A percentile compares a stretch with the other conserved stretches of the same genome.
These are phyloP conservation scores for Morpho achilles DNA, from an alignment of 2,888 invertebrate species.

Conservation along the genomic window DNA sequence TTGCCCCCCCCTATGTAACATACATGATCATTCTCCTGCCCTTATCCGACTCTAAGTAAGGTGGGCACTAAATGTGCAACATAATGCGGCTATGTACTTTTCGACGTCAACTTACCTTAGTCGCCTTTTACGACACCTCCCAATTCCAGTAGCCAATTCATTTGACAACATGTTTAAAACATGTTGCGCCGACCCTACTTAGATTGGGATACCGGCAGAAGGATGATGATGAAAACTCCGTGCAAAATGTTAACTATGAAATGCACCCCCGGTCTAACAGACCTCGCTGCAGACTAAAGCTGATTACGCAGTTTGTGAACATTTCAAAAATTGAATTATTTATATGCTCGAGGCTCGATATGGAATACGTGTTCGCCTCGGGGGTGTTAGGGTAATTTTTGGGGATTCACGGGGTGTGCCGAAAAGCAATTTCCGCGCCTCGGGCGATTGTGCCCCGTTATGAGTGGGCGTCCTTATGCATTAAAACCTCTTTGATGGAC, in stretches of 20 bases:
- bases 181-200: too few species aligned
- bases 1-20: too few species aligned
- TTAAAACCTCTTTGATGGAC: conserved; percentile 32
- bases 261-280: conserved; percentile 11
- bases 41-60: too few species aligned
- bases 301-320: conserved; percentile 50
- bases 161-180: too few species aligned
- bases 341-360: conserved; percentile 41
- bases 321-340: conserved; percentile 54
- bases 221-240: not conserved
- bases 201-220: too few species aligned
- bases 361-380: conserved; percentile 25
- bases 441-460: conserved; percentile 47
- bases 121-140: too few species aligned
- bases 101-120: too few species aligned
- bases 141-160: too few species aligned
- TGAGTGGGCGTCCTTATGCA: conserved; percentile 30
- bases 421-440: conserved; percentile 67
- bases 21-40: too few species aligned
- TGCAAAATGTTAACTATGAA: conserved; percentile 6
- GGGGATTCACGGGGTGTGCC: conserved; percentile 30
- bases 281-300: conserved; percentile 19
- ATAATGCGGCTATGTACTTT: too few species aligned
- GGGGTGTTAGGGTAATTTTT: conserved; percentile 32
- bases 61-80: too few species aligned